Evolutionary conservation across 1,140 invertebrate genomes (phyloP), one percentile per base, ranked within the genome.

Genomic region (Listronotus bonariensis): DNA sequence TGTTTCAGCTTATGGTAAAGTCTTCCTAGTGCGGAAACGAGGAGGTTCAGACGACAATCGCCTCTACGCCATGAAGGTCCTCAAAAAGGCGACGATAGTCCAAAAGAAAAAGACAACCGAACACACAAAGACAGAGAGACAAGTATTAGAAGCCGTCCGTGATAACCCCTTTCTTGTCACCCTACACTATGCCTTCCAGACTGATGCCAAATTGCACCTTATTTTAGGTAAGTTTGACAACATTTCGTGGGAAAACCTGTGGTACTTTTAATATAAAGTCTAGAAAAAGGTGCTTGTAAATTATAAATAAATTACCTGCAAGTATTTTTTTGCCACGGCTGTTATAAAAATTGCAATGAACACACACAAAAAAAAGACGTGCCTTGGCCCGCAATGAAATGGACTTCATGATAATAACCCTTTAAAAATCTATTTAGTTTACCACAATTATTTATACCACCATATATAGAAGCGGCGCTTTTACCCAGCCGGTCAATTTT

Each of bases 101-200:
- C 90, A 92, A 76, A 96, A 95, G 80, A 89, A 92, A 72, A 96
- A 97, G 80, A 96, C 93, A 20, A 91, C 94, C 0, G 95, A 97
- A 76, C 95, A 97, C 79, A 96, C 93, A 8, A 89, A 91, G 81
- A 95, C 93, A 0, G 94, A 97, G 78, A 81, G 94, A 80, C 87
- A 90, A 82, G 93, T 96, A 20, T 80, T 97, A 55, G 93, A 96
- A 80, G 90, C 92, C 41, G 91, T 97, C 15, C 83, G 92, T 59
- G 88, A 92, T 69, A 90, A 91, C 78, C 95, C 93, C 6, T 97
- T 97, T 79, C 85, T 97, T 54, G 93, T 96, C 66, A 94, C 93
- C 11, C 82, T 97, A 45, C 92, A 95, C 78, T 97, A 97, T 78
- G 95, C 95, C 71, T 97, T 97, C 83, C 95, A 97, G 80, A 95